Conservation (phyloP, 2,797 vertebrate species). For the Paedocypris micromegethes region DNA sequence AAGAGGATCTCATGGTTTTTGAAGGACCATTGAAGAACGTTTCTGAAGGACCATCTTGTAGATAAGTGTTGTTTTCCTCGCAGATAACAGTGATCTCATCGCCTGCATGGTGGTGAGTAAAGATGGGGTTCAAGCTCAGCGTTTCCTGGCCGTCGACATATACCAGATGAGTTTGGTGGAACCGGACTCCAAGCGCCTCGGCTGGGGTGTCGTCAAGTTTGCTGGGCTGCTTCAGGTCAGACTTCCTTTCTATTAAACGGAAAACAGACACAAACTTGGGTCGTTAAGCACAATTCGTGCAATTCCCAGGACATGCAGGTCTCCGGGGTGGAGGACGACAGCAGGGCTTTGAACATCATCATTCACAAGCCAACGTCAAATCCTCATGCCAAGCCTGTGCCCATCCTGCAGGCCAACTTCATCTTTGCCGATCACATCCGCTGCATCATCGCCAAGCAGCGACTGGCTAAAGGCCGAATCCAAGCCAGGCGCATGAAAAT, state of each 20-base stretch:
- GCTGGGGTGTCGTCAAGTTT: constrained; percentile 97
- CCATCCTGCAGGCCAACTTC: constrained; percentile 96
- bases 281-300: too few relatives aligned
- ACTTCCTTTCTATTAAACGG: too few relatives aligned
- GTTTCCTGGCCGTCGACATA: constrained; percentile 93
- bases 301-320: constrained; percentile 94
- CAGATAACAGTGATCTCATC: constrained; percentile 97
- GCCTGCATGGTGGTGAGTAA: constrained; percentile 94
- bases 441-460: constrained; percentile 96
- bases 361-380: constrained; percentile 96
- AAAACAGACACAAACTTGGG: too few relatives aligned
- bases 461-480: constrained; percentile 93
- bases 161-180: constrained; percentile 99
- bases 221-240: constrained; percentile 92
- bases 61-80: background rate
- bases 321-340: constrained; percentile 94
- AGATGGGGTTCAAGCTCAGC: constrained; percentile 85
- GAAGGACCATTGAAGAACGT: too few relatives aligned
- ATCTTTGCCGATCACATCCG: constrained; percentile 96
- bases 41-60: background rate
- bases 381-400: constrained; percentile 93
- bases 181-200: constrained; percentile 88
- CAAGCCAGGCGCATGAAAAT: constrained; percentile 96
- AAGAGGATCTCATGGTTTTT: too few relatives aligned
- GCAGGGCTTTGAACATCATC: constrained; percentile 88